These are phyloP conservation scores for Turnix velox DNA, from an alignment of 2,113 vertebrate species.

Conservation along the genomic window DNA sequence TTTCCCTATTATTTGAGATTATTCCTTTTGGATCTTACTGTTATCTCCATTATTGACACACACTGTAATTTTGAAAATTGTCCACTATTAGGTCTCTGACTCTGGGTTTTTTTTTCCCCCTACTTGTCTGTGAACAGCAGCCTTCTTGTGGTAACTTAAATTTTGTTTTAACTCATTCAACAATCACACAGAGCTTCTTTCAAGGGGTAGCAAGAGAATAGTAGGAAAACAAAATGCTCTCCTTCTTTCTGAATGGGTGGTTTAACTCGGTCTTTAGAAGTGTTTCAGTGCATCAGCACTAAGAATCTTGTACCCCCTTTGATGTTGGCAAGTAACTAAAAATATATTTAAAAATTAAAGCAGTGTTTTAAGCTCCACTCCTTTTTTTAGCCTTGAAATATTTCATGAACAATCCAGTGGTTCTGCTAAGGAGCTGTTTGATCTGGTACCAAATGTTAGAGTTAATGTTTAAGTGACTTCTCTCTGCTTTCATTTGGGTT, in stretches of 20 bases:
- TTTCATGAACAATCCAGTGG: background rate
- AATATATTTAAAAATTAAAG: background rate
- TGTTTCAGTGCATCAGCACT: background rate
- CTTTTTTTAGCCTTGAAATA: background rate
- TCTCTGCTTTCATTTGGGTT: background rate
- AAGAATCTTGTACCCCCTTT: background rate
- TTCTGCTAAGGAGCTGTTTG: background rate
- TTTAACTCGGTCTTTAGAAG: background rate
- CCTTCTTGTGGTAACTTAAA: constrained; percentile 16
- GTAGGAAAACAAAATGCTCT: background rate
- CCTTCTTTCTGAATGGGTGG: background rate
- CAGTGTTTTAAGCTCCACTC: background rate
- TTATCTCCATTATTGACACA: constrained; percentile 58
- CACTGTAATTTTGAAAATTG: constrained; percentile 65
- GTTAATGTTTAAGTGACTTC: background rate
- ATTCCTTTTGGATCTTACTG: constrained; percentile 55
- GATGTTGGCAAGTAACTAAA: background rate
- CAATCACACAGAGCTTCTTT: background rate
- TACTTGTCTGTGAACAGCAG: constrained; percentile 12
- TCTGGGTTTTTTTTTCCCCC: background rate
- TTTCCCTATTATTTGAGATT: constrained; percentile 45
- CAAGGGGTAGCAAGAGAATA: background rate
- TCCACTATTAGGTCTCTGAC: constrained; percentile 63
- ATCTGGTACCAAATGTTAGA: background rate
- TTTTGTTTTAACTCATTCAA: constrained; percentile 44